Conservation (phyloP, 2,888 invertebrate genomes). For the Hirtodrosophila alboralis region DNA sequence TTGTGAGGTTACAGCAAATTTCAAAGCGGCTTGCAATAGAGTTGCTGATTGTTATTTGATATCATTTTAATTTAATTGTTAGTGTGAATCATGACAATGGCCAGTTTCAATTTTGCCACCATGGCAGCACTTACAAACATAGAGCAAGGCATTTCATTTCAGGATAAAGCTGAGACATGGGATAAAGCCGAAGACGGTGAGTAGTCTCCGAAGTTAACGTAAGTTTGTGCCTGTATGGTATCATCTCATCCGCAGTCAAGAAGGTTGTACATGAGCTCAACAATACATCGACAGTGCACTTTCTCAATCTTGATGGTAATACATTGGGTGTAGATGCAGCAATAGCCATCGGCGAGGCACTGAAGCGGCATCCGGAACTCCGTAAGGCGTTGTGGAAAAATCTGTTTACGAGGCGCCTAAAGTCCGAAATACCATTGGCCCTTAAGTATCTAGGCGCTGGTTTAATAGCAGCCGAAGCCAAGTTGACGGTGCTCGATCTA, state of each 20-base stretch:
- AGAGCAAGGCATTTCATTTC: conserved; percentile 90
- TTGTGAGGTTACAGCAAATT: no score
- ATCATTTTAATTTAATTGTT: no score
- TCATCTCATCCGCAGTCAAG: no score
- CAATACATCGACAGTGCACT: conserved; percentile 88
- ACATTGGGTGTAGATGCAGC: conserved; percentile 96
- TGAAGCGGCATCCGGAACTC: conserved; percentile 91
- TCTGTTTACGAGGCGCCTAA: conserved; percentile 97
- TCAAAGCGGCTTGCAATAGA: no score
- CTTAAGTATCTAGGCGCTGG: conserved; percentile 91
- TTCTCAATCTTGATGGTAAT: conserved; percentile 94
- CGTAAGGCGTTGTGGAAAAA: conserved; percentile 96
- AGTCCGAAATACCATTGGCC: conserved; percentile 97
- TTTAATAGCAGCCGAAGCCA: conserved; percentile 91
- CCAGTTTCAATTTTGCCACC: conserved; percentile 72
- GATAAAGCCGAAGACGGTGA: conserved; percentile 90
- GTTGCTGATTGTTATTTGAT: no score
- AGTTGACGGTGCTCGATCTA: conserved; percentile 93
- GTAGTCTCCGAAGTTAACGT: no score
- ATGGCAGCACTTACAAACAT: conserved; percentile 58
- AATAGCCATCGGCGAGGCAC: conserved; percentile 91
- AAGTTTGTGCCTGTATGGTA: no score
- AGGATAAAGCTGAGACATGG: conserved; percentile 91
- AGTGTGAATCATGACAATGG: no score
- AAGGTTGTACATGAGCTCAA: conserved; percentile 91